phyloP scores from a whole-genome alignment of 2,797 vertebrate species.

The Rallus crepitans region DNA sequence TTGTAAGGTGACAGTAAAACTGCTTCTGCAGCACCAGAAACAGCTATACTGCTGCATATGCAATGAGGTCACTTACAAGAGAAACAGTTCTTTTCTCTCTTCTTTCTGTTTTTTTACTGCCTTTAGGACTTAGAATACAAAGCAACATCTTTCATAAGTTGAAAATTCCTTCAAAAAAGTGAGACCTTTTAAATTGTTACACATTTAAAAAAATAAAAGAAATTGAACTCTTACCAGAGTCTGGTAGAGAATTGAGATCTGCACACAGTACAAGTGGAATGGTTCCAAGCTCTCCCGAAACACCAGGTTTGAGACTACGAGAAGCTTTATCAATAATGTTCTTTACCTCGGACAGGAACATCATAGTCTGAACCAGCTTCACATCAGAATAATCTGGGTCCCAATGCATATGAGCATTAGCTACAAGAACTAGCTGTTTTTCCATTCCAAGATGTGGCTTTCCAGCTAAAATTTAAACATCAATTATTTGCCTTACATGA shows the following conservation, averaged over 20 bases:
- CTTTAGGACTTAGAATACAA: background rate
- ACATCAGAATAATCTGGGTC: slow-evolving; percentile 98
- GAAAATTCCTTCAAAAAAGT: background rate
- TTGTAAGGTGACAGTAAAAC: background rate
- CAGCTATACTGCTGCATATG: background rate
- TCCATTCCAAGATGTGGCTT: slow-evolving; percentile 92
- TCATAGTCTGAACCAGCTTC: slow-evolving; percentile 98
- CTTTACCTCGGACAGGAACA: slow-evolving; percentile 98
- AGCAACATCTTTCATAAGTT: background rate
- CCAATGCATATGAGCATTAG: slow-evolving; percentile 99
- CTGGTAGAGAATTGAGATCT: slow-evolving; percentile 97
- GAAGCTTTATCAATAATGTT: slow-evolving; percentile 98
- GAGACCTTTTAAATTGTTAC: background rate
- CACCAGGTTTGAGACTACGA: slow-evolving; percentile 89
- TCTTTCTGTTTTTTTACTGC: background rate
- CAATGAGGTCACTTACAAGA: background rate
- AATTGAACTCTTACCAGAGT: slow-evolving; percentile 87
- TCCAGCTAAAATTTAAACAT: slow-evolving; percentile 82
- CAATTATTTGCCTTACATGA: background rate
- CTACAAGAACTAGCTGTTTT: slow-evolving; percentile 94
- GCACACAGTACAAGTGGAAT: slow-evolving; percentile 97
- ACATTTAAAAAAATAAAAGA: background rate
- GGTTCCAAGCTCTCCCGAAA: slow-evolving; percentile 90
- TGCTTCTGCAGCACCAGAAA: background rate
- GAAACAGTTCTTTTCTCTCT: background rate